Evolutionary conservation across 2,113 vertebrate genomes (phyloP).

Genomic region (Peromyscus leucopus): DNA sequence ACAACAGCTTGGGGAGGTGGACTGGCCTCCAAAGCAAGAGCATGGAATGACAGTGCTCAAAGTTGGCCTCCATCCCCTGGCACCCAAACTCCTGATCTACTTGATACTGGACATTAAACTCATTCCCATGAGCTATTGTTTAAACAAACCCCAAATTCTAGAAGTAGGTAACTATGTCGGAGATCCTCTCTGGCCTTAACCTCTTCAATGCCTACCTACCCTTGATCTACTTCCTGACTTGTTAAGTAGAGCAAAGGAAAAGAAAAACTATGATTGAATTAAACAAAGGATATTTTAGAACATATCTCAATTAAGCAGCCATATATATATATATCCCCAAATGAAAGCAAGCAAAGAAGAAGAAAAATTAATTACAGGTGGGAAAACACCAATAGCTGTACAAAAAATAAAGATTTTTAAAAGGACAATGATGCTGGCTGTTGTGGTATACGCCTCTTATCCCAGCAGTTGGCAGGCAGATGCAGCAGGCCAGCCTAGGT

Average conservation of each 20-base stretch:
- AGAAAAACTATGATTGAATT: constrained; percentile 8
- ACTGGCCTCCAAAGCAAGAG: not conserved
- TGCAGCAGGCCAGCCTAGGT: no score
- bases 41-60: not conserved
- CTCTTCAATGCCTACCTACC: not conserved
- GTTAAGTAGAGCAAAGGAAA: not conserved
- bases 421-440: not conserved
- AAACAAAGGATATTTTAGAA: constrained; percentile 7
- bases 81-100: not conserved
- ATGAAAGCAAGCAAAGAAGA: constrained; percentile 10
- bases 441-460: not conserved
- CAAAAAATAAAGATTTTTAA: not conserved
- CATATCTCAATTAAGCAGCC: not conserved
- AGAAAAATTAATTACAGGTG: not conserved
- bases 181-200: constrained; percentile 10
- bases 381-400: not conserved
- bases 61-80: not conserved
- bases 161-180: not conserved
- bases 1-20: not conserved
- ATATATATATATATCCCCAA: rapidly evolving
- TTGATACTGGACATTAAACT: not conserved
- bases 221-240: not conserved
- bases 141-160: not conserved
- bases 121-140: not conserved
- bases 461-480: no score